Evolutionary conservation across 1,140 invertebrate genomes (phyloP).

Genomic region (Papilio dardanus): DNA sequence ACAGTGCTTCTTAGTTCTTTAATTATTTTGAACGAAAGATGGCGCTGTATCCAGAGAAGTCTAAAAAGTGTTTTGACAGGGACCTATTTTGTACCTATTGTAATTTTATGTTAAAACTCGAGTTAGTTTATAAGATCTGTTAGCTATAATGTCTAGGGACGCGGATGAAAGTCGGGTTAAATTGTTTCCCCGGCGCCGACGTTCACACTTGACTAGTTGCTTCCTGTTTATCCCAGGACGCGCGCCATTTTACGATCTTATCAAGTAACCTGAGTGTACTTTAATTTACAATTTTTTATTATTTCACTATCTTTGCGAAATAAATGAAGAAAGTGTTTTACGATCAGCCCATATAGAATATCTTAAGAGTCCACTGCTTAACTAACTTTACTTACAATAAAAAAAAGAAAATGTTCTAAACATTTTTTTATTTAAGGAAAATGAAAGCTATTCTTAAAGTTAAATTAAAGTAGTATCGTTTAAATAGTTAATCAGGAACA

Average conservation of each 20-base stretch:
- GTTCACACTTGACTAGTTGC: conserved; percentile 57
- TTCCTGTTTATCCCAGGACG: conserved; percentile 59
- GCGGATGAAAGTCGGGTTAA: neutral
- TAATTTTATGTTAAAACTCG: neutral
- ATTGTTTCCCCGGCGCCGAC: conserved; percentile 61
- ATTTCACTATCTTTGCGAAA: neutral
- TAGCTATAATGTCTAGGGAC: conserved; percentile 60
- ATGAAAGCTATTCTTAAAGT: neutral
- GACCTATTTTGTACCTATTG: neutral
- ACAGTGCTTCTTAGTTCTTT: too few species aligned
- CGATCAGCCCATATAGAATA: too few species aligned
- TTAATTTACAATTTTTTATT: neutral
- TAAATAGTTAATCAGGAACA: neutral
- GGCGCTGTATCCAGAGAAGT: neutral
- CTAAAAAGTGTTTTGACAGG: neutral
- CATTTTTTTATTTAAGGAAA: too few species aligned
- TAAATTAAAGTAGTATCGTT: conserved; percentile 1
- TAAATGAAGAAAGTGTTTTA: neutral
- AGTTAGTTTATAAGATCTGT: conserved; percentile 38
- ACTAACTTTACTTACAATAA: too few species aligned
- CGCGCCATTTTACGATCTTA: conserved; percentile 49
- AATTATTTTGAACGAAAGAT: neutral
- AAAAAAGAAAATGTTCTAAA: too few species aligned
- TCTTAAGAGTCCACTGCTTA: too few species aligned
- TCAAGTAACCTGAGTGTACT: conserved; percentile 14